Evolutionary conservation across 2,888 invertebrate species (phyloP).

Genomic region (Nymphalis polychloros): DNA sequence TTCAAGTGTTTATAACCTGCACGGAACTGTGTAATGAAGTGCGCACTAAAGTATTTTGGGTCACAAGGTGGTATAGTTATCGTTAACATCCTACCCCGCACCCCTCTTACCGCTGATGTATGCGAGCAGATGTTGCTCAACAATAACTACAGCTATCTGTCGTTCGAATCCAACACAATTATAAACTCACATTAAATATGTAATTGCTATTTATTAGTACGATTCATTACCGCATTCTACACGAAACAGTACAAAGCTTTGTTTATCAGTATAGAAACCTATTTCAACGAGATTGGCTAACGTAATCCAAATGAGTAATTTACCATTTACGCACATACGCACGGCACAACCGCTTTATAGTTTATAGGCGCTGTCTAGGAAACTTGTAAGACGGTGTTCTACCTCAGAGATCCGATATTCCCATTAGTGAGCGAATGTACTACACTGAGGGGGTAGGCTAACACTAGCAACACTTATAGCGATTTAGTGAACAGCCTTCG

Average conservation of each 20-base stretch:
- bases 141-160: neutral
- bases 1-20: neutral
- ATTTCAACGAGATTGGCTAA: conserved; percentile 26
- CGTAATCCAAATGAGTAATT: conserved; percentile 39
- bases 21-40: conserved; percentile 5
- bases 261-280: conserved; percentile 1
- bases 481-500: conserved; percentile 34
- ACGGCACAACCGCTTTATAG: conserved; percentile 21
- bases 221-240: conserved; percentile 12
- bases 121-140: conserved; percentile 6
- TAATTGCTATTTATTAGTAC: neutral
- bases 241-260: conserved; percentile 20
- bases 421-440: conserved; percentile 55
- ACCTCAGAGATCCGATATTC: conserved; percentile 54
- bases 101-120: neutral
- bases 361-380: conserved; percentile 30
- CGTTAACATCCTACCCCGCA: neutral
- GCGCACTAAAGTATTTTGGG: conserved; percentile 6
- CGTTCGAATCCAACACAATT: neutral
- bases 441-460: conserved; percentile 43
- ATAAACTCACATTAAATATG: neutral
- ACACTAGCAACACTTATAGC: conserved; percentile 28
- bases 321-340: conserved; percentile 39
- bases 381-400: conserved; percentile 34
- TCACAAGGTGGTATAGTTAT: conserved; percentile 11